Evolutionary conservation across 2,888 invertebrate species (phyloP), one percentile per base, ranked within the genome.

Genomic region (Amaurobius ferox): DNA sequence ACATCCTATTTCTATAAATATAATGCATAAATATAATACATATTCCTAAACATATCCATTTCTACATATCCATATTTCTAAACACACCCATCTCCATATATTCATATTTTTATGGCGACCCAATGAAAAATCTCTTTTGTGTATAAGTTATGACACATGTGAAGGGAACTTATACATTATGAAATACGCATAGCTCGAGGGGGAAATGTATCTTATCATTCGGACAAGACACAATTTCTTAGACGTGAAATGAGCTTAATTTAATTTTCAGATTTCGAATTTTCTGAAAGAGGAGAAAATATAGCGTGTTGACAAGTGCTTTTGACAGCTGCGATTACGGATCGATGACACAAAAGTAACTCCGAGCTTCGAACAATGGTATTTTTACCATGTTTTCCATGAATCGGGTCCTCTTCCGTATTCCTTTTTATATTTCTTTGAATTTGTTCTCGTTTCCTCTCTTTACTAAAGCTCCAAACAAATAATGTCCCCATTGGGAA

Each of bases 401-500:
- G 23, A 55, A 55, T 23, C 23, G 55, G 2, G 5, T 23, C 19
- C 19, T 55, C 23, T 55, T 5, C 44, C n/a, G 9, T 44, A 35
- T 16, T 16, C 16, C 16, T 44, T 44, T 44, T 44, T 44, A 2
- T 16, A 5, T 2, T 44, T 16, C 2, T 16, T 55, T 23, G 19
- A 1, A 16, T 23, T 55, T 23, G 19, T 23, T 55, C 23, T 55
- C 23, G 19, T 16, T 55, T 55, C 16, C 44, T 2, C 55, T 23
- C 23, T 55, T 55, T 3, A 7, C 35, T 35, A 55, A 11, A 6
- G 55, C 55, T 23, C 11, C 5, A 55, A 55, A 55, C 55, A 55
- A 55, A 55, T 55, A 23, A 55, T 55, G 23, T 55, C 23, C 11
- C 55, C 55, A 55, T 23, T 55, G 55, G 55, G 55, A 55, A 44